Conservation (phyloP, 2,888 invertebrate genomes). For the Thysanoteuthis rhombus region DNA sequence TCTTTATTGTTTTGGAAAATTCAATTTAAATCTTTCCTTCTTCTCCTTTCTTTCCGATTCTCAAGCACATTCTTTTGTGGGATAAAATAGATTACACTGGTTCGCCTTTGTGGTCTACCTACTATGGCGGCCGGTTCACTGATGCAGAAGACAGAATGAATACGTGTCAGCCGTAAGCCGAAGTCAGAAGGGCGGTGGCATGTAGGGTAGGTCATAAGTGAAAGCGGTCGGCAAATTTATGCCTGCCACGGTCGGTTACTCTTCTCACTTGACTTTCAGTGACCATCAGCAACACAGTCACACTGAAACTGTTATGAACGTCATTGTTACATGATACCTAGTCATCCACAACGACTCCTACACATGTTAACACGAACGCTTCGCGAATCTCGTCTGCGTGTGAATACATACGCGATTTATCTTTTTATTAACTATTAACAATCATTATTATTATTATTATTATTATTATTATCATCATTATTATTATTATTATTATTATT, state of each 20-base stretch:
- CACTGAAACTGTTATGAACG: not conserved
- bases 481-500: too few species aligned
- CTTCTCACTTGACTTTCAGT: not conserved
- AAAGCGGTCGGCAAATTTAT: constrained; percentile 12
- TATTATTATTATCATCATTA: too few species aligned
- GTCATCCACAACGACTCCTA: not conserved
- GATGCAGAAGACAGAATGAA: not conserved
- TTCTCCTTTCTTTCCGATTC: not conserved
- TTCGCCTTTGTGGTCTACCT: not conserved
- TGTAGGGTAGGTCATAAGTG: not conserved
- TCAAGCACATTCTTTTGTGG: not conserved
- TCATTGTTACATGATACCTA: not conserved
- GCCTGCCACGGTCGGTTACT: not conserved
- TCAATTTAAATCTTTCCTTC: not conserved
- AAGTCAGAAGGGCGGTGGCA: not conserved
- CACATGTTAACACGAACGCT: not conserved
- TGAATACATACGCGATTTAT: not conserved
- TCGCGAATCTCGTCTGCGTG: not conserved
- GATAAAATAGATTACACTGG: not conserved
- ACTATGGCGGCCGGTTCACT: not conserved
- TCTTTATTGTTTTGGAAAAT: not conserved
- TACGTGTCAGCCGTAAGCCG: not conserved
- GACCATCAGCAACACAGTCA: not conserved
- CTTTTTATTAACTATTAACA: not conserved
- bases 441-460: too few species aligned